Conservation (phyloP, 2,888 invertebrate genomes). For the Calameuta filiformis region DNA sequence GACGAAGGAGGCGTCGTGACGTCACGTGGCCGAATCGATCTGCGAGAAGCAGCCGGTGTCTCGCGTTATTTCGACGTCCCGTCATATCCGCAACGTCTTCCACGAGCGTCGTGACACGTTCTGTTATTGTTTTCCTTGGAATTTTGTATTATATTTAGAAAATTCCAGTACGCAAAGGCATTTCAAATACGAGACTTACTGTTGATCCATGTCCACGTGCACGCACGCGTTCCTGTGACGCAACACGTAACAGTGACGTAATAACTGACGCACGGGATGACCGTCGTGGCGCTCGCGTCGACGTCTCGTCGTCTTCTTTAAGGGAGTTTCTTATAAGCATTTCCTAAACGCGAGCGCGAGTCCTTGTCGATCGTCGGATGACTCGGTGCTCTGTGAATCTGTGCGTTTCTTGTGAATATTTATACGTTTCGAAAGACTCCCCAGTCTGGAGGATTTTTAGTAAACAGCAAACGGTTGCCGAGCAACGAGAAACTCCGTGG, state of each 20-base stretch:
- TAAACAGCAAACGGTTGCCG: background rate
- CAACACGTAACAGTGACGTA: constrained; percentile 34
- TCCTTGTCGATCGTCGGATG: background rate
- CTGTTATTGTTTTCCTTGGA: background rate
- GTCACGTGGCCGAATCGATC: constrained; percentile 64
- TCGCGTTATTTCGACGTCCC: background rate
- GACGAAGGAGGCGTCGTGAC: constrained; percentile 58
- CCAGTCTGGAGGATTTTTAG: background rate
- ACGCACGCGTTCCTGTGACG: constrained; percentile 36
- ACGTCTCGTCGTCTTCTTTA: constrained; percentile 19
- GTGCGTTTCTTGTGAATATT: background rate
- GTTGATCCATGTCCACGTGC: constrained; percentile 27
- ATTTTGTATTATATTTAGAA: background rate
- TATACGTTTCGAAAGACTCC: background rate
- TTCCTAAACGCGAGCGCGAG: background rate
- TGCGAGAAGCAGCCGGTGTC: constrained; percentile 47
- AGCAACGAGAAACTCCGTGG: background rate
- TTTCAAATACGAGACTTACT: background rate
- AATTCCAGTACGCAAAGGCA: background rate
- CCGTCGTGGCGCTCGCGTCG: constrained; percentile 37
- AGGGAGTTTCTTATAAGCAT: background rate
- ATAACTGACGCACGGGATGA: constrained; percentile 2
- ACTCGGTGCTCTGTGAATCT: background rate
- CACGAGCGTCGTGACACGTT: background rate
- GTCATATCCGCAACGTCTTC: background rate